These are phyloP conservation scores for Reticulitermes lucifugus DNA, from an alignment of 2,888 invertebrate species.

Conservation along the genomic window DNA sequence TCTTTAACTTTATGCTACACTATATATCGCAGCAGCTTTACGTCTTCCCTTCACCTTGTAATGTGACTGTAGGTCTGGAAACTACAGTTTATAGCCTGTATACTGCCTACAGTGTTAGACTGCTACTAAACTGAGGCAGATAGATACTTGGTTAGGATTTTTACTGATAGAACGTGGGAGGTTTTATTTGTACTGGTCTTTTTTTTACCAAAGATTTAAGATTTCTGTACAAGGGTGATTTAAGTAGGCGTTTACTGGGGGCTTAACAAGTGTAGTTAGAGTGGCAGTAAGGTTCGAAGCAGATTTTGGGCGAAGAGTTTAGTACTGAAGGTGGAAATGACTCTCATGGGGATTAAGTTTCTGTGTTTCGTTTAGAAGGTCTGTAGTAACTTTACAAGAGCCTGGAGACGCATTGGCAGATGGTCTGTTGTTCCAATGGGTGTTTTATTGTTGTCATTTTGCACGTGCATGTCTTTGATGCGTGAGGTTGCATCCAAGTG, in stretches of 20 bases:
- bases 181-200: not conserved
- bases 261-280: conserved; percentile 1
- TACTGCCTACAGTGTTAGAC: not conserved
- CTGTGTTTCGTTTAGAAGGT: conserved; percentile 10
- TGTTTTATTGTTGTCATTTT: not conserved
- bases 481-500: not conserved
- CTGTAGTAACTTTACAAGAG: not conserved
- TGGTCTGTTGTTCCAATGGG: not conserved
- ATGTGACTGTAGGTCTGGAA: not conserved
- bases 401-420: not conserved
- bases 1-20: not conserved
- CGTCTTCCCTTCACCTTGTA: not conserved
- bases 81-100: conserved; percentile 11
- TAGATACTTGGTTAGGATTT: conserved; percentile 26
- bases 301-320: not conserved
- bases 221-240: not conserved
- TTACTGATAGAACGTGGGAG: conserved; percentile 26
- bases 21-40: not conserved
- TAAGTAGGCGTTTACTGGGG: not conserved
- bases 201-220: not conserved
- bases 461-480: not conserved
- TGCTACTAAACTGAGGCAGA: not conserved
- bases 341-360: not conserved
- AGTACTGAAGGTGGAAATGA: not conserved
- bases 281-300: not conserved